A percentile compares a stretch with the other conserved stretches of the same genome.
Evolutionary conservation across 1,140 invertebrate genomes (phyloP).

Genomic region (Drosophila novamexicana): DNA sequence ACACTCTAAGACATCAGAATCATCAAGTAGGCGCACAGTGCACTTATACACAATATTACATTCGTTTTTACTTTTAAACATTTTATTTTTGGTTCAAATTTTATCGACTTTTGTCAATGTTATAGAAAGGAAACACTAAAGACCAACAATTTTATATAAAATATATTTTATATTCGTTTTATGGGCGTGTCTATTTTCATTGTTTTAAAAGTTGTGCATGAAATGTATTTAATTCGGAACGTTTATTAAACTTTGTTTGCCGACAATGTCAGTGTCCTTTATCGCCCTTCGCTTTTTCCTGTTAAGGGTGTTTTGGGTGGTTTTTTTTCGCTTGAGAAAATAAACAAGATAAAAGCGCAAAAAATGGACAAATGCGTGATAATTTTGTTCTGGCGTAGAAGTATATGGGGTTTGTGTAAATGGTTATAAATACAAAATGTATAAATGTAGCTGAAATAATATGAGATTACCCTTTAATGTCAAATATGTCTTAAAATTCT

Average conservation of each 20-base stretch:
- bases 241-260: slow-evolving; percentile 51
- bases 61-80: slow-evolving; percentile 90
- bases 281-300: slow-evolving; percentile 64
- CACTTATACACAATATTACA: slow-evolving; percentile 95
- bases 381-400: neutral
- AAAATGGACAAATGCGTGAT: slow-evolving; percentile 31
- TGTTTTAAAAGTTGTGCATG: slow-evolving; percentile 24
- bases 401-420: neutral
- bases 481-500: neutral
- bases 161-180: slow-evolving; percentile 19
- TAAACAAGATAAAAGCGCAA: slow-evolving; percentile 47
- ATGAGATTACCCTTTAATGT: too few species aligned
- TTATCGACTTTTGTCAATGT: slow-evolving; percentile 46
- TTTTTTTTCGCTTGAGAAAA: slow-evolving; percentile 43
- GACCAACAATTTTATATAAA: slow-evolving; percentile 3
- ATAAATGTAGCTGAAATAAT: neutral
- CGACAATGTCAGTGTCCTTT: slow-evolving; percentile 71
- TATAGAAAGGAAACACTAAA: slow-evolving; percentile 12
- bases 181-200: slow-evolving; percentile 20
- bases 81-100: slow-evolving; percentile 62
- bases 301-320: slow-evolving; percentile 60
- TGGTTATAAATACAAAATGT: neutral
- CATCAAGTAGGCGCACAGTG: slow-evolving; percentile 96
- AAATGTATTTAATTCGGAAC: slow-evolving; percentile 33
- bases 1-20: slow-evolving; percentile 96